These are phyloP conservation scores for Xiphydria camelus DNA, from an alignment of 2,888 invertebrate genomes.

Conservation along the genomic window DNA sequence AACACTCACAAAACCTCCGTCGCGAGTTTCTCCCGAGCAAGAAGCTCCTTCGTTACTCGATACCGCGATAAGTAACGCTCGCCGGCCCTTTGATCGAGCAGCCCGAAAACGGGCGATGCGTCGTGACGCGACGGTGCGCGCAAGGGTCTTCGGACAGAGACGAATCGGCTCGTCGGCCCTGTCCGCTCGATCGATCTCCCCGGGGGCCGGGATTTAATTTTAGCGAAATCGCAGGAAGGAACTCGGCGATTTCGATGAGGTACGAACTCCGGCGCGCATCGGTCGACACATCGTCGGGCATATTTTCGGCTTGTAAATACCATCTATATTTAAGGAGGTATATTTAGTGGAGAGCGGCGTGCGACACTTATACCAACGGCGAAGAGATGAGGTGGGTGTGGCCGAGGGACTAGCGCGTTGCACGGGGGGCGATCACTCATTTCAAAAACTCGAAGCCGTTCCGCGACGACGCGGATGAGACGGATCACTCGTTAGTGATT, in stretches of 20 bases:
- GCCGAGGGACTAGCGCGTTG: constrained; percentile 14
- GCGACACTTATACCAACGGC: constrained; percentile 47
- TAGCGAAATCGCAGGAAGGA: constrained; percentile 1
- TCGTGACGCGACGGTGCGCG: too few species aligned
- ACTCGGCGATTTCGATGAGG: neutral
- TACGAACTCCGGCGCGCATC: neutral
- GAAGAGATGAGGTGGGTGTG: constrained; percentile 52
- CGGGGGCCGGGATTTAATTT: too few species aligned
- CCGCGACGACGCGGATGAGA: constrained; percentile 1
- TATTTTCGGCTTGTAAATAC: constrained; percentile 53
- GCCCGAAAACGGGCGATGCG: too few species aligned
- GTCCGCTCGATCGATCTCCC: too few species aligned
- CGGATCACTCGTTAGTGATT: too few species aligned
- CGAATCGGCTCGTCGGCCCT: too few species aligned
- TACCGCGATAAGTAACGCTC: too few species aligned
- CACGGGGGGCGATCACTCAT: constrained; percentile 49
- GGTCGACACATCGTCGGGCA: constrained; percentile 27
- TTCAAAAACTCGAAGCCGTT: constrained; percentile 41
- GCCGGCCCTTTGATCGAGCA: too few species aligned
- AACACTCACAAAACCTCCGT: too few species aligned
- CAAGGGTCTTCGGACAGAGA: too few species aligned
- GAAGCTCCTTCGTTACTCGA: too few species aligned
- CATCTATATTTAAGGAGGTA: constrained; percentile 54
- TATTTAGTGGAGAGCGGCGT: constrained; percentile 47
- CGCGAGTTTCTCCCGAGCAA: too few species aligned